A percentile compares a stretch with the other conserved stretches of the same genome.
These are phyloP conservation scores for Eucera pruinosa DNA, from an alignment of 2,888 invertebrate genomes.

Conservation along the genomic window DNA sequence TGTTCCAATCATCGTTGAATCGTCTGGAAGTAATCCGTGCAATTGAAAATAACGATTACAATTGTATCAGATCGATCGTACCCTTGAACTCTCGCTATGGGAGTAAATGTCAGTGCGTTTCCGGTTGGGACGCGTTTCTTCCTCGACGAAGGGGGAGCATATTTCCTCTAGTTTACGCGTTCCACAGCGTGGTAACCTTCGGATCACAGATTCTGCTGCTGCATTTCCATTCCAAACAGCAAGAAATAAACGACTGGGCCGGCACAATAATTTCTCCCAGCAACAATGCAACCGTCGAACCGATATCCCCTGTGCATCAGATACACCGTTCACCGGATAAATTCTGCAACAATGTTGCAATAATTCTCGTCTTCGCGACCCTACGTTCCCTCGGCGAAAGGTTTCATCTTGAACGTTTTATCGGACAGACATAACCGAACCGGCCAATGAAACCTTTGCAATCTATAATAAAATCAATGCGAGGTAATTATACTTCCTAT, in stretches of 20 bases:
- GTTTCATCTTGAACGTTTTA: slow-evolving; percentile 7
- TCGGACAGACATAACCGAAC: neutral
- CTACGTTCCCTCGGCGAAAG: neutral
- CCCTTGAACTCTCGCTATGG: slow-evolving; percentile 8
- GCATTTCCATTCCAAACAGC: slow-evolving; percentile 9
- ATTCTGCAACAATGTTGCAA: slow-evolving; percentile 3
- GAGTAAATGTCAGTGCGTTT: slow-evolving; percentile 24
- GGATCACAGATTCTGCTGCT: slow-evolving; percentile 2
- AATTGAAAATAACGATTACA: neutral
- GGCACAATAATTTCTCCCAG: neutral
- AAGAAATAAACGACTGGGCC: neutral
- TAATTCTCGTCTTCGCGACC: neutral
- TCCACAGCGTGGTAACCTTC: neutral
- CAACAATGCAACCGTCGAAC: slow-evolving; percentile 8
- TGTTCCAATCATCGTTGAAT: too few relatives aligned
- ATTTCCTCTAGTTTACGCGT: slow-evolving; percentile 49
- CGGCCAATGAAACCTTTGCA: neutral
- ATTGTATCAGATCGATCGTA: slow-evolving; percentile 1
- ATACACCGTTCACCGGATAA: neutral
- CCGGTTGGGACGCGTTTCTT: slow-evolving; percentile 22
- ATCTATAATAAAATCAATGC: slow-evolving; percentile 24
- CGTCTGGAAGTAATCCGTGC: too few relatives aligned
- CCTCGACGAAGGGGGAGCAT: slow-evolving; percentile 26
- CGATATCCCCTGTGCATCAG: slow-evolving; percentile 4
- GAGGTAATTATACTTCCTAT: neutral